Evolutionary conservation across 2,113 vertebrate species (phyloP).

Genomic region (Menura novaehollandiae): DNA sequence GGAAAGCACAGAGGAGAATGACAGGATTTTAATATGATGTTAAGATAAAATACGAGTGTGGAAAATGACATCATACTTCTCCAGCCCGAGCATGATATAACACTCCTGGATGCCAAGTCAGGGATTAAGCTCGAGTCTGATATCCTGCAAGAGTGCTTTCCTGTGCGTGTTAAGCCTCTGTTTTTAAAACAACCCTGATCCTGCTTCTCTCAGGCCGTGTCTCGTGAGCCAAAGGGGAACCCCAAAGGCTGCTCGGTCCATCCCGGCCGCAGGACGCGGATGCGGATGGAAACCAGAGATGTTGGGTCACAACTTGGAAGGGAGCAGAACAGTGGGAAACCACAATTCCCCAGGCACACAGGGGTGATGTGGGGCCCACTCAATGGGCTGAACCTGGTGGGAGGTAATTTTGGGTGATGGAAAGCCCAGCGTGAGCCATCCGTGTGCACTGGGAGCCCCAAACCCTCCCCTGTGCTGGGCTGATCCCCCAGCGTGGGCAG

Average conservation of each 20-base stretch:
- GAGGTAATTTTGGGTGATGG: not conserved
- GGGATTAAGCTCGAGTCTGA: conserved; percentile 40
- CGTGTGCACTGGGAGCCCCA: fast-evolving
- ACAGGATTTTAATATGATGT: not conserved
- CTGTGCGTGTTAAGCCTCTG: conserved; percentile 30
- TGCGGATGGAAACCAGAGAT: not conserved
- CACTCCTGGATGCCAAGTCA: conserved; percentile 22
- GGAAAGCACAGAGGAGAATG: not conserved
- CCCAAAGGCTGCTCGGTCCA: not conserved
- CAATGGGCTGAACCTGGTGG: not conserved
- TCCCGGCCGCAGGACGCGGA: not conserved
- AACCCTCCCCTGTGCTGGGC: not conserved
- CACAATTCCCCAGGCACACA: not conserved
- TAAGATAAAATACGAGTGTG: conserved; percentile 17
- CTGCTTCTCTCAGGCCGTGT: not conserved
- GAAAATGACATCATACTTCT: conserved; percentile 54
- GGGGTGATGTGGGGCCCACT: fast-evolving
- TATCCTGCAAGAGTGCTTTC: conserved; percentile 20
- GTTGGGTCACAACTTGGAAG: not conserved
- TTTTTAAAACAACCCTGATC: not conserved
- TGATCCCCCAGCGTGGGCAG: not conserved
- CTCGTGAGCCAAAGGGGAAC: not conserved
- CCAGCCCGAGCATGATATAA: not conserved
- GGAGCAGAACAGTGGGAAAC: not conserved
- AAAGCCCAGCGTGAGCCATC: not conserved